Evolutionary conservation across 1,140 invertebrate genomes (phyloP), one percentile per base, ranked within the genome.

Genomic region (Acromyrmex charruanus): DNA sequence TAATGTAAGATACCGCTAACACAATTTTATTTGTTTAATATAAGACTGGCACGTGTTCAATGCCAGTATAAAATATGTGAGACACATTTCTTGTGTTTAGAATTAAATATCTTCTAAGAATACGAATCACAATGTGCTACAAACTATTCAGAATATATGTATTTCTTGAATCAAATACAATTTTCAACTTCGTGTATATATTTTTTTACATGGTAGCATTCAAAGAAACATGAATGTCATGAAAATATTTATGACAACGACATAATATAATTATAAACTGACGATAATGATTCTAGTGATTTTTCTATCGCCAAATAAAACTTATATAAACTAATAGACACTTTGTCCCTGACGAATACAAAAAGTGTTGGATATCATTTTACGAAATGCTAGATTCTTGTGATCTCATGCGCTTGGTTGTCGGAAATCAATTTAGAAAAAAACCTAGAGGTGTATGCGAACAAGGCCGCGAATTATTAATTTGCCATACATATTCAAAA

Each of bases 391-490:
- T 74, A 25, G 14, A 18, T 49, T 31, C 44, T 28, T 18, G 14
- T 28, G 53, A 84, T 51, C 4, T 35, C 12, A 21, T 21, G 3
- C 5, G 16, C 21, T 5, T 2, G 49, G 10, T 72, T 51, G 79
- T 49, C n/a, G 18, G 16, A 44, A 49, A 31, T 81, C 2, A 44
- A 84, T 84, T 74, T 51, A 49, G 58, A 49, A 21, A 18, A 31
- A 3, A 31, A 21, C 3, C 44, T 49, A 25, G 61, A 74, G 25
- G 39, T 59, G 58, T 49, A 25, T 49, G 53, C 51, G 59, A 69
- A 74, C 75, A 81, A 89, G 87, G 82, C 49, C 72, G 59, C 55
- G 31, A 68, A 51, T 75, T 68, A 53, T 89, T 89, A 44, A 44
- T 79, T 75, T 69, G 61, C 12, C 31, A 25, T 59, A 77, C 72